Percentiles rank a stretch among this genome's conserved stretches.
Evolutionary conservation across 2,113 vertebrate species (phyloP).

Genomic region (Dasypus novemcinctus): DNA sequence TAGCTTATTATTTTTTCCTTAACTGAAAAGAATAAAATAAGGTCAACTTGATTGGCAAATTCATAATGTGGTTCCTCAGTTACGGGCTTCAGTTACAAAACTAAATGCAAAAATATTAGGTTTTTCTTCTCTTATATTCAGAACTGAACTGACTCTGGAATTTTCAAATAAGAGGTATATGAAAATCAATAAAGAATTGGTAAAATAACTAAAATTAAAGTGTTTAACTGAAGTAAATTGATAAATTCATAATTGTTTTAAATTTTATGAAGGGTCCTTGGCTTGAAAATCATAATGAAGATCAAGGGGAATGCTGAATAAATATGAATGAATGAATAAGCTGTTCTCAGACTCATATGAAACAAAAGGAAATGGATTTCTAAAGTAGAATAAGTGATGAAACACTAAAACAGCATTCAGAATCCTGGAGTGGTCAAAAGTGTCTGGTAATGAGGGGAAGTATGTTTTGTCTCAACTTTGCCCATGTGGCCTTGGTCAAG

Average conservation of each 20-base stretch:
- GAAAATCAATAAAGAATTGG: neutral
- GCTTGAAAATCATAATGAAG: neutral
- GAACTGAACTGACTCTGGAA: neutral
- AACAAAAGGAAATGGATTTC: neutral
- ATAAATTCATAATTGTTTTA: neutral
- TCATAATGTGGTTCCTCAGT: neutral
- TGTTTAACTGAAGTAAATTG: neutral
- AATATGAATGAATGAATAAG: neutral
- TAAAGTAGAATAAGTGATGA: neutral
- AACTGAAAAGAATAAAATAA: slow-evolving; percentile 9
- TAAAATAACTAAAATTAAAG: slow-evolving; percentile 14
- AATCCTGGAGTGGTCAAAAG: neutral
- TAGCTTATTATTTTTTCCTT: slow-evolving; percentile 5
- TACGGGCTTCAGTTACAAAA: slow-evolving; percentile 26
- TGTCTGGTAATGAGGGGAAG: neutral
- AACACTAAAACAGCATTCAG: neutral
- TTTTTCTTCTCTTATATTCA: slow-evolving; percentile 2
- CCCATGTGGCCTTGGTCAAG: neutral
- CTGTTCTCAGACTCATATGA: neutral
- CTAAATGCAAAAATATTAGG: slow-evolving; percentile 6
- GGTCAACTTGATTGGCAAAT: slow-evolving; percentile 4
- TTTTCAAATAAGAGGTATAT: slow-evolving; percentile 29
- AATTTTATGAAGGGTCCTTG: neutral
- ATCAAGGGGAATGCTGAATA: neutral
- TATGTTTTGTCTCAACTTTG: neutral